phyloP scores from a whole-genome alignment of 2,113 vertebrate genomes.

The Tragelaphus buxtoni region DNA sequence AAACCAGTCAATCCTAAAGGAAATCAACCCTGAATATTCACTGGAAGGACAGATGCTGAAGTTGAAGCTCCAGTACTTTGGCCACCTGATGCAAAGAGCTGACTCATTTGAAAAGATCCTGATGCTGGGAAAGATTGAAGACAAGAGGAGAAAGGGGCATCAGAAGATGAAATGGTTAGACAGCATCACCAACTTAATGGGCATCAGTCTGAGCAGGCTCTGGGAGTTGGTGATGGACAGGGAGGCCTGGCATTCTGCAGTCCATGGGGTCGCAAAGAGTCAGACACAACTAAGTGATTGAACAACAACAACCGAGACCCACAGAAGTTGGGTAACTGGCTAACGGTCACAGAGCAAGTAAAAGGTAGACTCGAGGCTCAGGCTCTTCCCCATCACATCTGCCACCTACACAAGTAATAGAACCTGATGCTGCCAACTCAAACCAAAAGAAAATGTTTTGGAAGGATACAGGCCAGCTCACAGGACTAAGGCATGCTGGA shows the following conservation, averaged over 20 bases:
- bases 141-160: neutral
- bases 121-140: neutral
- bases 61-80: neutral
- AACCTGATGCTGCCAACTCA: neutral
- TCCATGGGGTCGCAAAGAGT: neutral
- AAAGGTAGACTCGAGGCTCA: neutral
- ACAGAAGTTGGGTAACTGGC: neutral
- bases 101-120: neutral
- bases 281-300: accelerated
- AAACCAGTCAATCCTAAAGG: neutral
- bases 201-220: neutral
- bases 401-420: neutral
- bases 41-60: neutral
- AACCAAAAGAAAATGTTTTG: neutral
- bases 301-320: neutral
- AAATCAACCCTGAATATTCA: neutral
- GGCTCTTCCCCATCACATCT: neutral
- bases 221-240: neutral
- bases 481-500: neutral
- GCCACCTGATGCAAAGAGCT: neutral
- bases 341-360: neutral
- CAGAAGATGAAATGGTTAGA: neutral
- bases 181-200: neutral
- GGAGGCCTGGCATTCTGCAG: neutral
- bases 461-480: neutral